These are phyloP conservation scores for Schizothorax lantsangensis DNA, from an alignment of 2,797 vertebrate species.

Conservation along the genomic window DNA sequence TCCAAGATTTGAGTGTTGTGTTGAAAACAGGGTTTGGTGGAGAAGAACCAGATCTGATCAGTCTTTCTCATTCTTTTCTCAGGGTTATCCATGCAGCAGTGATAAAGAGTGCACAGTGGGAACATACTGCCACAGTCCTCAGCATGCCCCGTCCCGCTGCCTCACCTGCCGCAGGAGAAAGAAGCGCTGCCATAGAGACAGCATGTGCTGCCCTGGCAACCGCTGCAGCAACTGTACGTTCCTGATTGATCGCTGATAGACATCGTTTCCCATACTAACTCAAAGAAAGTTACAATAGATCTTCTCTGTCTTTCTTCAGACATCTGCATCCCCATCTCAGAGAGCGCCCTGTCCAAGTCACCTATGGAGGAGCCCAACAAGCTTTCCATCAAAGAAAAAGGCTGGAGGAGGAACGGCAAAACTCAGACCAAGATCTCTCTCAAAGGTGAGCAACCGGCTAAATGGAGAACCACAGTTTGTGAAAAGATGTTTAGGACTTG, in stretches of 20 bases:
- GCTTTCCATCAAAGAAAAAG: constrained; percentile 87
- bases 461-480: not conserved
- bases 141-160: constrained; percentile 88
- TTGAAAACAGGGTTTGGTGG: not conserved
- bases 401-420: constrained; percentile 89
- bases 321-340: constrained; percentile 89
- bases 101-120: constrained; percentile 93
- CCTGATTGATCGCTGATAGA: not conserved
- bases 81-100: constrained; percentile 92
- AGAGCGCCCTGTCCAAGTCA: constrained; percentile 89
- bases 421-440: constrained; percentile 85
- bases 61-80: constrained; percentile 29
- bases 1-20: not conserved
- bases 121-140: constrained; percentile 94
- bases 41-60: not conserved
- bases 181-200: constrained; percentile 93
- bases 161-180: constrained; percentile 91
- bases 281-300: not conserved
- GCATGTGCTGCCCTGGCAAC: constrained; percentile 95
- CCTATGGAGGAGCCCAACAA: constrained; percentile 88
- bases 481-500: not conserved
- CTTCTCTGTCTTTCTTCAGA: constrained; percentile 71
- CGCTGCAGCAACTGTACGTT: constrained; percentile 92
- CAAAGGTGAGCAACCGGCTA: constrained; percentile 82
- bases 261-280: not conserved